phyloP scores from a whole-genome alignment of 1,140 invertebrate genomes.

The Drosophila kepulauana region DNA sequence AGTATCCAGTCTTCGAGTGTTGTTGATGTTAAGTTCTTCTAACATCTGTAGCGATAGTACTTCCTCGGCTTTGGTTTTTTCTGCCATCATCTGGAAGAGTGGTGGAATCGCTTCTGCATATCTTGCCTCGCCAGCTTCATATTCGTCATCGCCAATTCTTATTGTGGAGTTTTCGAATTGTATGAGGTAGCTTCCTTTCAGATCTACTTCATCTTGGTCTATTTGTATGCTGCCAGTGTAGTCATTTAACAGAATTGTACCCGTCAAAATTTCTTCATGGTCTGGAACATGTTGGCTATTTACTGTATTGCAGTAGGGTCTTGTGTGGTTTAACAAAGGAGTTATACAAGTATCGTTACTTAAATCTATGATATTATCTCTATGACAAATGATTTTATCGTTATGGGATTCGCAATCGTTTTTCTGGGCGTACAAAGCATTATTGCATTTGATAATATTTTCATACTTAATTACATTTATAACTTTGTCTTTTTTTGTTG shows the following conservation, averaged over 20 bases:
- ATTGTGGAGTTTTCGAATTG: slow-evolving; percentile 14
- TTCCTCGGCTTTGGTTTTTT: slow-evolving; percentile 14
- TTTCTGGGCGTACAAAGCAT: background rate
- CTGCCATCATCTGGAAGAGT: slow-evolving; percentile 14
- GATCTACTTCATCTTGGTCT: too few species aligned
- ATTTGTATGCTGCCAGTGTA: too few species aligned
- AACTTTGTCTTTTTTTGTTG: background rate
- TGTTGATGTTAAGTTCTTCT: background rate
- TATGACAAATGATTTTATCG: slow-evolving; percentile 20
- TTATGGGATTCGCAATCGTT: slow-evolving; percentile 15
- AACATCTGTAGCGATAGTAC: background rate
- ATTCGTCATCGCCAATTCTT: slow-evolving; percentile 14
- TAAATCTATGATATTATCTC: slow-evolving; percentile 14
- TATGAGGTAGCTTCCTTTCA: too few species aligned
- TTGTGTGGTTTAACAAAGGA: background rate
- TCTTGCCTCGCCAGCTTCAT: slow-evolving; percentile 2
- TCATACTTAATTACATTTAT: slow-evolving; percentile 21
- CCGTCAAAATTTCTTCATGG: background rate
- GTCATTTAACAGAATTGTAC: too few species aligned
- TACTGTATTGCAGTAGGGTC: background rate
- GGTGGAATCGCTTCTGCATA: slow-evolving; percentile 6
- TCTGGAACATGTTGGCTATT: background rate
- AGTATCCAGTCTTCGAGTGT: too few species aligned
- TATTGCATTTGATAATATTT: slow-evolving; percentile 15
- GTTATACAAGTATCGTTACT: background rate